Evolutionary conservation across 2,888 invertebrate genomes (phyloP), one percentile per base, ranked within the genome.

Genomic region (Rotaria socialis): DNA sequence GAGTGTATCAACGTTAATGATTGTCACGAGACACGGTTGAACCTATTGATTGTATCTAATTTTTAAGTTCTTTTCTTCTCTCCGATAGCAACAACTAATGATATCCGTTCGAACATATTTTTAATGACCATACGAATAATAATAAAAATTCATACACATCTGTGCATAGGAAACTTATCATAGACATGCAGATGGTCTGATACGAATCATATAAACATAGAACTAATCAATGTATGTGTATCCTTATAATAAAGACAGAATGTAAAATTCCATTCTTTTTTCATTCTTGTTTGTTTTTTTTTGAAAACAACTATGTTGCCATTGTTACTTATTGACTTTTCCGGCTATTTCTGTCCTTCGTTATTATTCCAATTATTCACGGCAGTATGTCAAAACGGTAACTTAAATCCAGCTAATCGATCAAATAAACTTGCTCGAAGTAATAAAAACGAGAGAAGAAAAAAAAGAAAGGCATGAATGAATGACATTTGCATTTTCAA

Each of bases 401-500:
- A 35, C 35, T 67, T 16, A 67, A 67, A 67, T 67, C 67, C 16
- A 67, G 35, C 67, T 67, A 67, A 67, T 67, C 67, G 67, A 67
- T 67, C 67, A 67, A 35, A 67, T 27, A 67, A 11, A 67, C 27
- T 67, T 35, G 67, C 67, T 67, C 67, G 67, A 67, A 27, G 67
- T 67, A 67, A 67, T 27, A 67, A 35, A 67, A 67, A 35, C 16
- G 35, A 16, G 19, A 27, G 27, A 27, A 27, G 14, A 27, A 24
- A 67, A 67, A 27, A 67, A 67, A 35, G 24, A 67, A 27, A 67
- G 16, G 16, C 35, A 67, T 41, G 35, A 67, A 67, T 27, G 27
- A 67, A 67, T 67, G 67, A 67, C 67, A 67, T 67, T 27, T 35
- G 35, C 67, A 67, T 41, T 67, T 35, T 67, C 67, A 67, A 67